phyloP scores from a whole-genome alignment of 2,797 vertebrate genomes.

The Pangasius djambal region DNA sequence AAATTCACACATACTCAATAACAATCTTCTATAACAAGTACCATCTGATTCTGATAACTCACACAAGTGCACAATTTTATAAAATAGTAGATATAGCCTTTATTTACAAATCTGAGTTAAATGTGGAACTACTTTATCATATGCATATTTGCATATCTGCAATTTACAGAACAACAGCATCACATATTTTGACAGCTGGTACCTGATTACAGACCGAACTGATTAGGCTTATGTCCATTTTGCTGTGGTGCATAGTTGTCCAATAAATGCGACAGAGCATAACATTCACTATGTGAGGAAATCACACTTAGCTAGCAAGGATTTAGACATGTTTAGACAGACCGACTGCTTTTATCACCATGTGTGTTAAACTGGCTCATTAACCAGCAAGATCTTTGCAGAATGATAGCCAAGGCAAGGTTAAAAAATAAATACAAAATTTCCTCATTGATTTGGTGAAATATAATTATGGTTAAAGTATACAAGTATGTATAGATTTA shows the following conservation, averaged over 20 bases:
- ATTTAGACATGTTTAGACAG: not conserved
- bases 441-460: not conserved
- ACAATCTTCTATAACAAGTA: constrained; percentile 6
- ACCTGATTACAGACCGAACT: not conserved
- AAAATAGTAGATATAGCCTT: not conserved
- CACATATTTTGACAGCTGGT: not conserved
- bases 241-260: not conserved
- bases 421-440: not conserved
- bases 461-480: not conserved
- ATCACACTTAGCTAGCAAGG: not conserved
- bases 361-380: not conserved
- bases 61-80: not conserved
- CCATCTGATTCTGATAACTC: not conserved
- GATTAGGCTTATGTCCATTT: not conserved
- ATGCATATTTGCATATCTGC: not conserved
- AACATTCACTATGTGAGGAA: not conserved
- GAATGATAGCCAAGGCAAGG: not conserved
- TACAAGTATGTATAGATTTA: not conserved
- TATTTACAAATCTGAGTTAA: not conserved
- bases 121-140: not conserved
- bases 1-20: constrained; percentile 28
- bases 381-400: not conserved
- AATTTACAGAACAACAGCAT: not conserved
- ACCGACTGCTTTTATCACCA: not conserved
- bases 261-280: not conserved